Evolutionary conservation across 2,797 vertebrate species (phyloP).

Genomic region (Leptodactylus fallax): DNA sequence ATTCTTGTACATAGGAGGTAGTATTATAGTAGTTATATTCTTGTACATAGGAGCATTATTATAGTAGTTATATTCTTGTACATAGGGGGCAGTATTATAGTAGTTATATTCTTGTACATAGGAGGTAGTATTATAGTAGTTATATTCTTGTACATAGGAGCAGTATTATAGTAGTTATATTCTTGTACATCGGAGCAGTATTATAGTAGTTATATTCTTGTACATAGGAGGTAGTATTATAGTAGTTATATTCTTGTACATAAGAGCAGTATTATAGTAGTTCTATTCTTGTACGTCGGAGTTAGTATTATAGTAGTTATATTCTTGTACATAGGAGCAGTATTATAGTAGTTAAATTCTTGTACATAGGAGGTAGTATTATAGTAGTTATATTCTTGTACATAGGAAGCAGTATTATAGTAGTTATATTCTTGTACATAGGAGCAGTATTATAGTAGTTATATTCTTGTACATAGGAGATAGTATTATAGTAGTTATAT

Average conservation of each 20-base stretch:
- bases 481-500: background rate
- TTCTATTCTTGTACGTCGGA: background rate
- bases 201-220: no score
- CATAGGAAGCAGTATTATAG: no score
- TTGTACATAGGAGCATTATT: background rate
- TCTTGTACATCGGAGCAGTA: no score
- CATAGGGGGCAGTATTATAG: background rate
- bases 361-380: no score
- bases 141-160: no score
- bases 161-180: background rate
- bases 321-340: background rate
- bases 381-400: no score
- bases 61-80: slow-evolving; percentile 1
- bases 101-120: background rate
- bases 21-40: slow-evolving; percentile 16
- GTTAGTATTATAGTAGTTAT: slow-evolving; percentile 12
- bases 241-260: background rate
- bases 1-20: no score
- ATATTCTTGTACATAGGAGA: background rate
- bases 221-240: background rate
- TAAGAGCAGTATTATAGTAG: background rate
- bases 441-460: slow-evolving; percentile 1
- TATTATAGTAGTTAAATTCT: background rate
- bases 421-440: no score
- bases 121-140: no score